These are phyloP conservation scores for Cheiracanthium punctorium DNA, from an alignment of 2,888 invertebrate genomes.

Conservation along the genomic window DNA sequence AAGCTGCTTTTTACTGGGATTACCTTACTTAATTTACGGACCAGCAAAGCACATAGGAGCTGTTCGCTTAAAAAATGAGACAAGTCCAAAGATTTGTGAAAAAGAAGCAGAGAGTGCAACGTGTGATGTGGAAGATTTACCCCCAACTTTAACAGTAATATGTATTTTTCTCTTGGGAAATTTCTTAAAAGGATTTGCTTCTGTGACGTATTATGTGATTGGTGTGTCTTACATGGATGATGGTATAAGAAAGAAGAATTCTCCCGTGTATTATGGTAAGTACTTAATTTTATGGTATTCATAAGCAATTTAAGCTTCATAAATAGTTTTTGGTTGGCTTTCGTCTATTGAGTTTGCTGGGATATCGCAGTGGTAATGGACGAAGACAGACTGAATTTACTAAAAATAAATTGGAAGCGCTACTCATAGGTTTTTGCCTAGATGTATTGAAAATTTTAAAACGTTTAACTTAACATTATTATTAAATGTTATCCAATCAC, in stretches of 20 bases:
- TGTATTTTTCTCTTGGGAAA: constrained; percentile 54
- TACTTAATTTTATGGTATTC: background rate
- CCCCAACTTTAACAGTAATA: constrained; percentile 49
- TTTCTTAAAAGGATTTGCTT: constrained; percentile 70
- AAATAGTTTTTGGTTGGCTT: too few species aligned
- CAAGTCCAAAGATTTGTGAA: constrained; percentile 16
- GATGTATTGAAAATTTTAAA: too few species aligned
- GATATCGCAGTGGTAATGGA: too few species aligned
- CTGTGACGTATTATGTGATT: constrained; percentile 57
- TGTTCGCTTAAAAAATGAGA: background rate
- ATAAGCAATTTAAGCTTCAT: too few species aligned
- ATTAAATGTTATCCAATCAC: too few species aligned
- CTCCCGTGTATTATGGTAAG: constrained; percentile 59
- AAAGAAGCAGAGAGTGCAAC: background rate
- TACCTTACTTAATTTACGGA: constrained; percentile 69
- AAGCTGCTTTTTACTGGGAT: constrained; percentile 49
- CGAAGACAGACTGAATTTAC: too few species aligned
- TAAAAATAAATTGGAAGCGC: too few species aligned
- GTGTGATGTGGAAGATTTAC: constrained; percentile 20
- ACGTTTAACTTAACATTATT: too few species aligned
- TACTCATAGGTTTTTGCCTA: too few species aligned
- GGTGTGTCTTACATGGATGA: constrained; percentile 69
- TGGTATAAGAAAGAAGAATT: constrained; percentile 66
- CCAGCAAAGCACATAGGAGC: constrained; percentile 34
- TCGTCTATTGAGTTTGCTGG: too few species aligned